Evolutionary conservation across 64 coral and sea anemone genomes (phyloP), one percentile per base, ranked within the genome.

Genomic region (Dendrophyllia cribrosa): DNA sequence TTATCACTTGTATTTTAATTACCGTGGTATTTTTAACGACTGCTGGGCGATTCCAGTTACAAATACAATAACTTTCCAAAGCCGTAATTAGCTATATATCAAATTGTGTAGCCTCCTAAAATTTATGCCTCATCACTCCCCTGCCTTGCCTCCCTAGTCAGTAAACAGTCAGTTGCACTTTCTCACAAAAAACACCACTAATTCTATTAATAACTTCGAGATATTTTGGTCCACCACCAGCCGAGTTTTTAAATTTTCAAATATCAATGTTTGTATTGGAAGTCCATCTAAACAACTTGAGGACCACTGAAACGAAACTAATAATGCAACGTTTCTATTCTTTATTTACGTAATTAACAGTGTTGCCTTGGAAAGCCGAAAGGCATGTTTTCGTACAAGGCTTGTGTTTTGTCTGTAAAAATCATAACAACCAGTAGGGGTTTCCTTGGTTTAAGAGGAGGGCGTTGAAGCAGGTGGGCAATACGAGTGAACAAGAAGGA

Each of bases 201-300:
- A 56, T 49, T 84, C 80, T 68, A 84, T 84, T 66, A 51, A 84
- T 66, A 68, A 20, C 58, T 82, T 52, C 9, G 5, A 82, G 7
- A 26, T 58, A 79, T 60, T 34, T 60, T 7, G 21, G 77, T 43
- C 14, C 16, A 48, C 80, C 80, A 46, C 80, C 62, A 67, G 17
- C 80, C 9, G 61, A 19, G 80, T 67, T 23, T 3, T 3, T 67
- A 43, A 48, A n/a, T 46, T 66, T 84, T 21, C 45, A 11, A 84
- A 84, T 84, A 63, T 84, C 34, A 20, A 43, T 82, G 25, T 49
- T 67, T 67, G 26, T 22, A 7, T 50, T 50, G 72, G 47, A 51
- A 20, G 16, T 51, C 5, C 46, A 50, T 20, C 25, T 49, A 51
- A 25, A 80, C 10, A 43, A 34, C 60, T 45, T 61, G 8, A 25